Evolutionary conservation across 2,113 vertebrate genomes (phyloP).

Genomic region (Ophiodon elongatus): DNA sequence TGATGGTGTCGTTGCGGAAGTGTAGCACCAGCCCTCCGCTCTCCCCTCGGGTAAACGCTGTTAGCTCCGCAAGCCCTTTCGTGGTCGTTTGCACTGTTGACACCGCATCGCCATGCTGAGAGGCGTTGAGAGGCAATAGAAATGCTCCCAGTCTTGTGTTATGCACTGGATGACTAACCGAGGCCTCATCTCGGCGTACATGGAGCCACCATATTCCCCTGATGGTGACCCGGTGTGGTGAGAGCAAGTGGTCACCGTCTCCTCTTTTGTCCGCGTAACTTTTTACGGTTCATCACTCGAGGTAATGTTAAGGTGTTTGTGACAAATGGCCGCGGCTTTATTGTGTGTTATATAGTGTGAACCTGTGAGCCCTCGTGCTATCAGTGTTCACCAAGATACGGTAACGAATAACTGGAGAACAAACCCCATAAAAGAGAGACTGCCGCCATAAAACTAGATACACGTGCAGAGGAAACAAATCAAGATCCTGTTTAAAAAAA

Average conservation of each 20-base stretch:
- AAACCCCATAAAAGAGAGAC: conserved; percentile 12
- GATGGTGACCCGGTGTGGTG: background rate
- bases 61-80: too few relatives aligned
- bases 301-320: background rate
- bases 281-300: background rate
- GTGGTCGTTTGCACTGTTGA: too few relatives aligned
- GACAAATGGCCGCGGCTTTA: background rate
- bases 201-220: background rate
- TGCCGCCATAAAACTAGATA: conserved; percentile 20
- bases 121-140: too few relatives aligned
- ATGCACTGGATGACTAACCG: conserved; percentile 10
- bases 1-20: too few relatives aligned
- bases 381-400: conserved; percentile 14
- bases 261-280: background rate
- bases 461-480: background rate
- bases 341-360: background rate
- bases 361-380: background rate
- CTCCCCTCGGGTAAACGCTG: too few relatives aligned
- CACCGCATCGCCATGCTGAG: too few relatives aligned
- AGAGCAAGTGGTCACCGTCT: background rate
- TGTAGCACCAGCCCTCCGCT: too few relatives aligned
- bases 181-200: background rate
- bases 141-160: too few relatives aligned
- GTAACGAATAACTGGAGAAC: background rate
- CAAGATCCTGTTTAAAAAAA: background rate